Base-by-base conservation (phyloP, 2,888 invertebrate genomes). In the Dendrolimus houi region DNA sequence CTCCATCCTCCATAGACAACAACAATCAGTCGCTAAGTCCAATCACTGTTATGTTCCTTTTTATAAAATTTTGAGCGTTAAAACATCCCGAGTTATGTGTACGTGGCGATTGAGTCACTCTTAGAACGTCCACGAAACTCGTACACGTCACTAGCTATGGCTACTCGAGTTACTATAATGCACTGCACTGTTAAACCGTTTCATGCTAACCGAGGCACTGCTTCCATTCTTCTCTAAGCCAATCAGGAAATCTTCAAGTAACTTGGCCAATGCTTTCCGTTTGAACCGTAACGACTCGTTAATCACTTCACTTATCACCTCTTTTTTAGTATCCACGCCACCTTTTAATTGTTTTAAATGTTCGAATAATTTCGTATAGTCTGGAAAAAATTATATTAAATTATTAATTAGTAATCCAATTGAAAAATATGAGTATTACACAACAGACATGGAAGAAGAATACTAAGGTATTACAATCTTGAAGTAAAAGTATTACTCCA, bases 231-330 rank as follows among this genome's bases (percentile, higher is more conserved):
- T 88, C 70, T 91, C 91, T 63, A 91, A 75, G 60, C 89, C 88
- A 61, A 83, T 84, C 67, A 92, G 75, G 76, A 93, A 93, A 73
- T 95, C 94, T 79, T 95, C 94, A 61, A 95, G 86, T 60, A 94
- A 78, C 71, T 92, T 91, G 42, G 94, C 95, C 63, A 96, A 87
- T 66, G 92, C 92, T 76, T 94, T 94, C 68, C 96, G 91, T 79
- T 96, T 96, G 82, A 96, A 96, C 70, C 96, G 91, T 68, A 95
- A 85, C 54, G 95, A 94, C 87, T 96, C 96, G 68, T 93, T 92
- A 67, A 95, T 94, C 63, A 95, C 93, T 72, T 95, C 93, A 67
- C 93, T 92, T 62, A 95, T 88, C 81, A 95, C 92, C 71, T 92
- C 92, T 65, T 94, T 93, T 83, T 94, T 93, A 72, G 92, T 91